These are phyloP conservation scores for Drosophila birchii DNA, from an alignment of 2,888 invertebrate genomes.

Conservation along the genomic window DNA sequence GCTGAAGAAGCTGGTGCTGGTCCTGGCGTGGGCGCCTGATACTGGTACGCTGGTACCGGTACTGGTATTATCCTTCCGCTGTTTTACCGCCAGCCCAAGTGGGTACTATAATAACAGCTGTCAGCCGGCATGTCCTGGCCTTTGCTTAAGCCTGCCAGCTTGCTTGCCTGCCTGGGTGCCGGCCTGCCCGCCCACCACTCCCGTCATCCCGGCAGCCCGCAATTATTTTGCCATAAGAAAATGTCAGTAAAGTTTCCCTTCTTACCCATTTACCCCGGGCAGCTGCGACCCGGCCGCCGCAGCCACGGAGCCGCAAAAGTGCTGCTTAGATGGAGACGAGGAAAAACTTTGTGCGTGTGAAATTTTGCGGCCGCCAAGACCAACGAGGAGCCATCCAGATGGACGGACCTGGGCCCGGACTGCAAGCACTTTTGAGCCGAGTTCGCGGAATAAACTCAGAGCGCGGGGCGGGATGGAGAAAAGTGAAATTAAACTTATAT, in stretches of 20 bases:
- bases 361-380: slow-evolving; percentile 69
- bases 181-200: background rate
- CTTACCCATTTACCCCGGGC: slow-evolving; percentile 50
- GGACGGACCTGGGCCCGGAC: slow-evolving; percentile 43
- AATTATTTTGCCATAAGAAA: slow-evolving; percentile 75
- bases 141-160: slow-evolving; percentile 41
- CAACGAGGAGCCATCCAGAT: slow-evolving; percentile 56
- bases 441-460: slow-evolving; percentile 44
- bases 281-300: slow-evolving; percentile 57
- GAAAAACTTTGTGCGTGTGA: slow-evolving; percentile 76
- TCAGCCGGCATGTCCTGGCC: slow-evolving; percentile 57
- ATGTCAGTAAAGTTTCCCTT: slow-evolving; percentile 69
- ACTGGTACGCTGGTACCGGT: slow-evolving; percentile 8
- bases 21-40: background rate
- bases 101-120: slow-evolving; percentile 65
- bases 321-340: slow-evolving; percentile 43
- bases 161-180: background rate
- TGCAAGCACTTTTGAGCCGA: slow-evolving; percentile 54
- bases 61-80: slow-evolving; percentile 18
- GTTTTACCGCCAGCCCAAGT: slow-evolving; percentile 24
- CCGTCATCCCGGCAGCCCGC: slow-evolving; percentile 37
- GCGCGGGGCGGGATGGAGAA: slow-evolving; percentile 17
- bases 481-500: slow-evolving; percentile 78
- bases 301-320: slow-evolving; percentile 50
- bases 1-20: background rate